Evolutionary conservation across 1,140 invertebrate species (phyloP), one percentile per base, ranked within the genome.

Genomic region (Drosophila pseudoananassae): DNA sequence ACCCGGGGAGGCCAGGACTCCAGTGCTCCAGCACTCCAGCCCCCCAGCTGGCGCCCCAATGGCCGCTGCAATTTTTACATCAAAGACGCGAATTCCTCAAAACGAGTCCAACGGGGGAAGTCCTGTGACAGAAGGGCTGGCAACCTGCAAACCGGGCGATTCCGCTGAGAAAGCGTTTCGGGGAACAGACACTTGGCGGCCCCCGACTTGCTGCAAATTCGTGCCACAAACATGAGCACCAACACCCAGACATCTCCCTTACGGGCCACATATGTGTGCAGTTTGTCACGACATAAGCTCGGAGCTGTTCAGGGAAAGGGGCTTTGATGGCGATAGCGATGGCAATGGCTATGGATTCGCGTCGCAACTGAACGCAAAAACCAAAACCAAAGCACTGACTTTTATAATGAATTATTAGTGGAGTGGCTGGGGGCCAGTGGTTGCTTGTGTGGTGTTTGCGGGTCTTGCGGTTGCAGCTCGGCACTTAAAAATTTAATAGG

Each of bases 351-450:
- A 74, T 61, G 71, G 60, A 84, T 79, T 84, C 80, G 76, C 80
- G 80, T 84, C 76, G 72, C 80, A 84, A 76, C 76, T 79, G 87
- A 88, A 79, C 84, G 76, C 84, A 89, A 88, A 88, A 88, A 88
- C 83, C 83, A 69, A 87, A 87, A 76, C 83, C 83, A 83, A 88
- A 89, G 84, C 79, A 76, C 55, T 83, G 83, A 88, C 83, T 88
- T 88, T 88, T 89, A 88, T 88, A 88, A 88, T 88, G 83, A 88
- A 88, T 88, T 88, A 88, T 88, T 88, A 89, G 84, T 88, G 83
- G 74, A 58, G 64, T 56, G 71, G 56, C 25, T 15, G 40, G 56
- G 47, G 53, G 45, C 38, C 8, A 29, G 46, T 46, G 64, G 70
- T 64, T 76, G 83, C 78, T 76, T 87, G 74, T 88, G 82, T 88